These are phyloP conservation scores for Tachysurus fulvidraco DNA, from an alignment of 2,113 vertebrate genomes.

Conservation along the genomic window DNA sequence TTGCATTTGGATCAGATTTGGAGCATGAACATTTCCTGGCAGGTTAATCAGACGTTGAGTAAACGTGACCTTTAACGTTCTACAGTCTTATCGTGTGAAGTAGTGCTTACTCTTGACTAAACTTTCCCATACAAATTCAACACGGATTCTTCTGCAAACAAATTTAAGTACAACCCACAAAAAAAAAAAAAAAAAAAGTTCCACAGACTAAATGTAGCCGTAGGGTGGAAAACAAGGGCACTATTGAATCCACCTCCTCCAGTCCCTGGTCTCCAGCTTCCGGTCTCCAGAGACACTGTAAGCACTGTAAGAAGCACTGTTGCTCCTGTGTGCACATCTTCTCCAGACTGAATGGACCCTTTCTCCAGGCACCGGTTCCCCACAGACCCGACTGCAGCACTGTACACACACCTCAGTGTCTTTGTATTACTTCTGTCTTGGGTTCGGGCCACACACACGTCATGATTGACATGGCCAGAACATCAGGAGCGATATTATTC, in stretches of 20 bases:
- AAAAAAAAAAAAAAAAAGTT: neutral
- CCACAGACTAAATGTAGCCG: neutral
- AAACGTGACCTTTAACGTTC: neutral
- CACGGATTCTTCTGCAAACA: constrained; percentile 6
- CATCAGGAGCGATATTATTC: no score
- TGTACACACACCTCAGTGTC: constrained; percentile 9
- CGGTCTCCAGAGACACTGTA: constrained; percentile 39
- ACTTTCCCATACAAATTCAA: neutral
- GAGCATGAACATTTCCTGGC: constrained; percentile 3
- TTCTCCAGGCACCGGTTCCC: constrained; percentile 33
- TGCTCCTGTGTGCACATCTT: constrained; percentile 33
- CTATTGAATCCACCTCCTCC: constrained; percentile 21
- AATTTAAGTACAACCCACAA: neutral
- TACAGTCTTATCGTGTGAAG: neutral
- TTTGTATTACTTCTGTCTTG: neutral
- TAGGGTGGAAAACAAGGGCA: constrained; percentile 37
- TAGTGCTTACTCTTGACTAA: no score
- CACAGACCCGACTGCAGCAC: constrained; percentile 11
- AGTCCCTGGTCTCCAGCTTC: constrained; percentile 2
- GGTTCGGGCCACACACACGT: neutral
- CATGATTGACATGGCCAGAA: neutral
- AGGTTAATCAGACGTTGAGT: neutral
- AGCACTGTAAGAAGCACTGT: constrained; percentile 46
- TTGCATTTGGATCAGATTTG: constrained; percentile 20
- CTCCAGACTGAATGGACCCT: constrained; percentile 42